Evolutionary conservation across 35 echinoderm and acorn worm genomes (phyloP), one percentile per base, ranked within the genome.

Genomic region (Anneissia japonica): DNA sequence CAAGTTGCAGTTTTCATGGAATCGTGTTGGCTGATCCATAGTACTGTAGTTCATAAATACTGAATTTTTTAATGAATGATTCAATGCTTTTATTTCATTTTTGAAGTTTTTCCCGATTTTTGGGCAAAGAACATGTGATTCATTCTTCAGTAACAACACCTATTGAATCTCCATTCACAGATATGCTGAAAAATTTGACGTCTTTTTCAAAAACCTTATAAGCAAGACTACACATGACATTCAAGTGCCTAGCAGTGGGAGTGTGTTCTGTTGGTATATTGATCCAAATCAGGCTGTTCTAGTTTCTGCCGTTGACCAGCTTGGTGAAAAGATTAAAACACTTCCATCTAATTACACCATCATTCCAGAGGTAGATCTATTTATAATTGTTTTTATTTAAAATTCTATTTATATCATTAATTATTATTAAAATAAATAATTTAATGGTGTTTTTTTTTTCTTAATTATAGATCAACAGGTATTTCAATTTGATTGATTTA

Each of bases 301-400:
- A 32, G 76, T 93, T 11, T 79, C 90, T 17, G 90, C 80, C 79
- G 77, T 36, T 31, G 95, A 93, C 43, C 51, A 81, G 19, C 64
- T 55, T 73, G 72, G 87, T 79, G 95, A 97, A 13, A 90, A 77
- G 35, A 78, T 93, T 4, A 93, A 90, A 73, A 93, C 95, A 37
- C 74, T 97, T 39, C 80, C 89, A 0, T 86, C 91, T 3, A 90
- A 90, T 77, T 93, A 86, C 35, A 91, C 91, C 37, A 89, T 93
- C 45, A 93, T 93, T 28, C 95, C 95, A 31, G 90, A 97, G 91
- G 92, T 94, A 39, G 76, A 85, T 87, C 26, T 64, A 43, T 43
- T 43, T 43, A 4, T 43, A 43, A 43, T 43, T 4, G 40, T 6
- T 43, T 43, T 4, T 43, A 14, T 43, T 43, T 43, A 43, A 43